Evolutionary conservation across 35 echinoderm and acorn worm genomes (phyloP).

Genomic region (Heliocidaris tuberculata): DNA sequence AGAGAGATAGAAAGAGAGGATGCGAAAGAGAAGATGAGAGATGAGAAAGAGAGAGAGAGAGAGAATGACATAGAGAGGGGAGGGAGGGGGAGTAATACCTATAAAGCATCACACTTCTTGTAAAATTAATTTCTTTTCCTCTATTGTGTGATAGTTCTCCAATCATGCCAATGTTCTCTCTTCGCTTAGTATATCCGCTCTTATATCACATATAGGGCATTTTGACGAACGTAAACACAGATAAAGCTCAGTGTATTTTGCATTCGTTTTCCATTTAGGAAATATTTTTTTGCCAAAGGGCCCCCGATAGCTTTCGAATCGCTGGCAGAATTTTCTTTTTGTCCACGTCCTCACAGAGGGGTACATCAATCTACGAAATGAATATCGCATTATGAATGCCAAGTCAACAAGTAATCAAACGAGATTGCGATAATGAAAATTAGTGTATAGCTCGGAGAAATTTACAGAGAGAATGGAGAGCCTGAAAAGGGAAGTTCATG

Average conservation of each 20-base stretch:
- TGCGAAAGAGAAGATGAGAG: too few relatives aligned
- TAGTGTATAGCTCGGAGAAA: slow-evolving; percentile 29
- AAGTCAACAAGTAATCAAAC: slow-evolving; percentile 35
- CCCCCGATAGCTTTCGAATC: neutral
- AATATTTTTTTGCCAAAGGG: slow-evolving; percentile 2
- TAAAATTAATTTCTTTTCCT: too few relatives aligned
- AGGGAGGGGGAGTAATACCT: too few relatives aligned
- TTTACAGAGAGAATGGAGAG: neutral
- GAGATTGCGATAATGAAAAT: slow-evolving; percentile 30
- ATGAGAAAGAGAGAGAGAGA: neutral
- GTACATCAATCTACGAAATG: slow-evolving; percentile 34
- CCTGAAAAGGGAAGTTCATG: neutral
- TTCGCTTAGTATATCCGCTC: neutral
- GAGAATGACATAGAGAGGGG: neutral
- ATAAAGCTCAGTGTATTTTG: neutral
- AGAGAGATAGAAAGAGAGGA: neutral
- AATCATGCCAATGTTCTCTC: neutral
- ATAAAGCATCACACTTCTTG: too few relatives aligned
- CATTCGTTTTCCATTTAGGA: neutral
- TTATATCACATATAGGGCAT: too few relatives aligned
- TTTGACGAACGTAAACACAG: neutral
- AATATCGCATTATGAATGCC: neutral
- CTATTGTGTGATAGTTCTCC: too few relatives aligned
- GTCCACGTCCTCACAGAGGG: neutral
- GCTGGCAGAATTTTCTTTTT: neutral